Conservation (phyloP, 2,797 vertebrate species). For the Channallabes apus region DNA sequence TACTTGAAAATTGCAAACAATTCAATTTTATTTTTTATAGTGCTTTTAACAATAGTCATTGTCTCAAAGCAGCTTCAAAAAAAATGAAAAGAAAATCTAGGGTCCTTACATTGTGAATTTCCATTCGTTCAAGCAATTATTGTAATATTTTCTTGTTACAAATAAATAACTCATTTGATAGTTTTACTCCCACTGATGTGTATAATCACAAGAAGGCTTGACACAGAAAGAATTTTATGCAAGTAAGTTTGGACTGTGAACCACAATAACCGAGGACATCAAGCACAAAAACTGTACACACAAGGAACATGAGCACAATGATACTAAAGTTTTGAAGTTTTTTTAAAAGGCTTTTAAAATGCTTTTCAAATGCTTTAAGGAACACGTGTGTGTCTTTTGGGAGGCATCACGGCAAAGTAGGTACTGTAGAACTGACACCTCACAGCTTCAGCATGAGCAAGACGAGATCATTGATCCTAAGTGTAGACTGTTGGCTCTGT, state of each 20-base stretch:
- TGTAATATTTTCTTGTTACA: not conserved
- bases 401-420: not conserved
- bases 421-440: not conserved
- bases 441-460: not conserved
- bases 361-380: not conserved
- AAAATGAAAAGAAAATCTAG: too few relatives aligned
- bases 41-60: too few relatives aligned
- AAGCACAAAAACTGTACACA: conserved; percentile 31
- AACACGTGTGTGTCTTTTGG: not conserved
- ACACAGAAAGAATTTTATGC: not conserved
- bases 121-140: not conserved
- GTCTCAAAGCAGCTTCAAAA: too few relatives aligned
- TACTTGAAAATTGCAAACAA: not conserved
- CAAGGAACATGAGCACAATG: not conserved
- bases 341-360: not conserved
- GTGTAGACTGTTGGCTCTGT: not conserved
- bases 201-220: not conserved
- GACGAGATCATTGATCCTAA: not conserved
- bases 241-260: not conserved
- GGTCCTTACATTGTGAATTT: too few relatives aligned
- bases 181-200: not conserved
- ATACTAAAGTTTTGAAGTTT: not conserved
- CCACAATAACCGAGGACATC: conserved; percentile 40
- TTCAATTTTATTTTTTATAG: too few relatives aligned
- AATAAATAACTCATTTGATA: not conserved